Conservation (phyloP, 2,113 vertebrate species). For the Peromyscus californicus region DNA sequence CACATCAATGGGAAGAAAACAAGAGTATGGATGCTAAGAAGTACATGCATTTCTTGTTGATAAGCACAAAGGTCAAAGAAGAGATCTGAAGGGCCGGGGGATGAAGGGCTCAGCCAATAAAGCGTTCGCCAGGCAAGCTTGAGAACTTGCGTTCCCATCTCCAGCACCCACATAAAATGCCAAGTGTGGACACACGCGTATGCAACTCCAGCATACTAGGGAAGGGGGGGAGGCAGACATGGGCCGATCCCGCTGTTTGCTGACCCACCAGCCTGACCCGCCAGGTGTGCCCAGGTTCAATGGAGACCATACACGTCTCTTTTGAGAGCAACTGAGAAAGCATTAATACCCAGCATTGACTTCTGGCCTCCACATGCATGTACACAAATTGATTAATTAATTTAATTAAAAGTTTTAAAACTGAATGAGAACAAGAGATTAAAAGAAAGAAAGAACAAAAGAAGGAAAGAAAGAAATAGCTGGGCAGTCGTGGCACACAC, state of each 20-base stretch:
- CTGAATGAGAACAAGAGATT: not conserved
- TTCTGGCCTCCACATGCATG: not conserved
- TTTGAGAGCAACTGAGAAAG: not conserved
- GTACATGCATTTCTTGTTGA: not conserved
- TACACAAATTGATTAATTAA: not conserved
- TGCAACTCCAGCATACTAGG: not conserved
- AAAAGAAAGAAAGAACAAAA: not conserved
- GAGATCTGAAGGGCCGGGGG: no score
- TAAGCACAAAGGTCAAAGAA: not conserved
- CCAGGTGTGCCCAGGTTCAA: not conserved
- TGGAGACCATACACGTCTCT: no score
- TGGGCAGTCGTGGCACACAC: no score
- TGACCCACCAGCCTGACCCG: not conserved
- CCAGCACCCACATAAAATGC: not conserved
- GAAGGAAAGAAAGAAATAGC: no score
- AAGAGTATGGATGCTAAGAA: not conserved
- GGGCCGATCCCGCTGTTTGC: not conserved
- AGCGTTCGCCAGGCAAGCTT: not conserved
- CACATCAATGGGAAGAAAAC: not conserved
- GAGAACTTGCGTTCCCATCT: not conserved
- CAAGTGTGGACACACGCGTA: not conserved
- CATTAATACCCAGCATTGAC: not conserved
- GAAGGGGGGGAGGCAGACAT: not conserved
- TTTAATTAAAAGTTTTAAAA: not conserved
- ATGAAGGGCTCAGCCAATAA: no score